phyloP scores from a whole-genome alignment of 2,888 invertebrate species.

The Acrobasis consociella region DNA sequence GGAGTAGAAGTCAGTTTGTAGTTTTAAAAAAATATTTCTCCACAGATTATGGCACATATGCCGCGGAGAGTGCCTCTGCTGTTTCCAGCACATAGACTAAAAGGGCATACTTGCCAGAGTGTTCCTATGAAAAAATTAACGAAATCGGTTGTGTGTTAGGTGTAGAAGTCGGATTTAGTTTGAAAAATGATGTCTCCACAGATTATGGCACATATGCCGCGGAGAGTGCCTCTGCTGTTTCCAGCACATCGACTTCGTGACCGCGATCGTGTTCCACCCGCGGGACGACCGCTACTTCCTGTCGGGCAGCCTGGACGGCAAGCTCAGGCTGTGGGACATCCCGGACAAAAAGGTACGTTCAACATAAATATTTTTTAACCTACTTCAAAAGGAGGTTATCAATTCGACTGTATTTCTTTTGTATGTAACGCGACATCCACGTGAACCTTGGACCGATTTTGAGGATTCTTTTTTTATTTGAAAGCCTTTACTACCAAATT shows the following conservation, averaged over 20 bases:
- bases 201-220: conserved; percentile 97
- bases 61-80: conserved; percentile 97
- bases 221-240: conserved; percentile 99
- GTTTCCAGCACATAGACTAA: conserved; percentile 99
- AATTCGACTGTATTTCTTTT: no score
- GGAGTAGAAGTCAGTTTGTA: no score
- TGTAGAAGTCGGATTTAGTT: no score
- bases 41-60: conserved; percentile 96
- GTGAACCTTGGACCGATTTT: no score
- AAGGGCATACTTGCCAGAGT: no score
- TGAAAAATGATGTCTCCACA: background rate
- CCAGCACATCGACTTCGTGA: conserved; percentile 99
- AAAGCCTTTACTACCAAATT: no score
- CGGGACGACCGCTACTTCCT: conserved; percentile 95
- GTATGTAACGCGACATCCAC: no score
- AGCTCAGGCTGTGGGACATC: conserved; percentile 99
- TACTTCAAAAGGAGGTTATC: no score
- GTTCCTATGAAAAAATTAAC: no score
- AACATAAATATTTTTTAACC: no score
- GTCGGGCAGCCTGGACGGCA: conserved; percentile 98
- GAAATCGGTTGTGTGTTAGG: no score
- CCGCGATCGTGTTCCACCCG: conserved; percentile 99
- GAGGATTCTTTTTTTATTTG: no score
- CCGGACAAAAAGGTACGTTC: conserved; percentile 94
- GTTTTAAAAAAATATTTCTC: background rate